phyloP scores from a whole-genome alignment of 2,888 invertebrate genomes.

The Pecten maximus region DNA sequence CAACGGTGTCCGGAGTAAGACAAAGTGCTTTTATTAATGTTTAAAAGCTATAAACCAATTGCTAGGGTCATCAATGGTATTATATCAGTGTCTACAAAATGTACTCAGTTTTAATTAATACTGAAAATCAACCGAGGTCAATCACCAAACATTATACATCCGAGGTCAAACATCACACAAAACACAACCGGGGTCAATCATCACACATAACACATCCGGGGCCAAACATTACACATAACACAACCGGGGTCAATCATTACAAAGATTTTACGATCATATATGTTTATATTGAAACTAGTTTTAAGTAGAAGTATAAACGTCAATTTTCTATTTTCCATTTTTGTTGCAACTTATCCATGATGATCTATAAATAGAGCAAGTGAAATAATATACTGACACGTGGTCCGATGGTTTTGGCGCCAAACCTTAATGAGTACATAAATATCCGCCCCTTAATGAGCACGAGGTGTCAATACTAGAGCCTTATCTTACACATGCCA shows the following conservation, averaged over 20 bases:
- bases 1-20: too few relatives aligned
- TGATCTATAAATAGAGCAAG: background rate
- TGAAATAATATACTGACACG: background rate
- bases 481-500: background rate
- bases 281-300: background rate
- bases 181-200: background rate
- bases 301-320: background rate
- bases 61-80: too few relatives aligned
- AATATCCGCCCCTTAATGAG: conserved; percentile 25
- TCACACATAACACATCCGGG: background rate
- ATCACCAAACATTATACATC: background rate
- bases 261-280: background rate
- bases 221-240: background rate
- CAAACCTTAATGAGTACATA: background rate
- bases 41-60: too few relatives aligned
- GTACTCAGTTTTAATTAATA: too few relatives aligned
- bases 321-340: background rate
- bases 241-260: background rate
- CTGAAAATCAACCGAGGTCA: too few relatives aligned
- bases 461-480: background rate
- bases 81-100: too few relatives aligned
- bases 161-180: background rate
- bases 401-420: background rate
- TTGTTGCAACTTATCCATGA: background rate
- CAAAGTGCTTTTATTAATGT: too few relatives aligned